These are phyloP conservation scores for Drosophila grimshawi DNA, from an alignment of 1,140 invertebrate genomes.

Conservation along the genomic window DNA sequence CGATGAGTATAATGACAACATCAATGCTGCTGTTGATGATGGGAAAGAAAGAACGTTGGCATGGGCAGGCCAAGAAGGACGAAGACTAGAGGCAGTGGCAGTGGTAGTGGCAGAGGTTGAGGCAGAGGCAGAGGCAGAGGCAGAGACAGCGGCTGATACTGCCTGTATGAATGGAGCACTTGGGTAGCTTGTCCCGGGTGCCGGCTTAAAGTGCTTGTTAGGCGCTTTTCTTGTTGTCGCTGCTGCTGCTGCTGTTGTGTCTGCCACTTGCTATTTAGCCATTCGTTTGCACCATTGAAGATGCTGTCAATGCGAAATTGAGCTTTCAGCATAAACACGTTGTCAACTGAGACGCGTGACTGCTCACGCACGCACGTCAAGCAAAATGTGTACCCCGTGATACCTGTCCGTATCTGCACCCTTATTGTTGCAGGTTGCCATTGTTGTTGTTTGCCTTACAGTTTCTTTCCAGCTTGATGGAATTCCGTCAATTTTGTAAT, in stretches of 20 bases:
- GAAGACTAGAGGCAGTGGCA: neutral
- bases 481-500: slow-evolving; percentile 46
- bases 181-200: slow-evolving; percentile 40
- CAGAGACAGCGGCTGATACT: no score
- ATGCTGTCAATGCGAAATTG: slow-evolving; percentile 78
- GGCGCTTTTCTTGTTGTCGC: slow-evolving; percentile 52
- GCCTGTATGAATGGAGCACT: slow-evolving; percentile 38
- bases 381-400: neutral
- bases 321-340: slow-evolving; percentile 76
- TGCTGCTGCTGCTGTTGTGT: neutral
- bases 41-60: slow-evolving; percentile 3
- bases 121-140: no score
- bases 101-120: no score
- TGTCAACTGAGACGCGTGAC: slow-evolving; percentile 78
- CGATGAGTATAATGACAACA: slow-evolving; percentile 79
- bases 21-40: slow-evolving; percentile 77
- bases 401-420: neutral
- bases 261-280: slow-evolving; percentile 39
- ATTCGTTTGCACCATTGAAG: slow-evolving; percentile 60
- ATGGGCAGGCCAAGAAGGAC: neutral
- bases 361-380: slow-evolving; percentile 57
- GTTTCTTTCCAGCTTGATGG: slow-evolving; percentile 38
- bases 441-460: slow-evolving; percentile 16
- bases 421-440: slow-evolving; percentile 15
- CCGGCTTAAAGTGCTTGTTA: slow-evolving; percentile 78